phyloP scores from a whole-genome alignment of 2,797 vertebrate species.

The Chiloscyllium punctatum region DNA sequence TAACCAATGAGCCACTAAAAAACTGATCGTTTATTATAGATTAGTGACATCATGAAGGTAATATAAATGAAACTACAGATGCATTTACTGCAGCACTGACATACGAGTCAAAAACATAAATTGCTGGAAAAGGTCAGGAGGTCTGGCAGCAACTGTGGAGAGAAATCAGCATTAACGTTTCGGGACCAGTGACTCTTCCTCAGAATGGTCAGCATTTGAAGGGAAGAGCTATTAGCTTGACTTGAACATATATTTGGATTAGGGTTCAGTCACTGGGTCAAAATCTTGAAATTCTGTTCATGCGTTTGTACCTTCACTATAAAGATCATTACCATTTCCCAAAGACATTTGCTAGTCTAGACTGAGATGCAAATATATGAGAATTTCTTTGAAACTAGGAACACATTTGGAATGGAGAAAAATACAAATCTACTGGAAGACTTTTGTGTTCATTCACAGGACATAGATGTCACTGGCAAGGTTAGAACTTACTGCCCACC shows the following conservation, averaged over 20 bases:
- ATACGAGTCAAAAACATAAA: no score
- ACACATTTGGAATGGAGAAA: neutral
- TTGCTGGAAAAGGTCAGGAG: no score
- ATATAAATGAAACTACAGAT: neutral
- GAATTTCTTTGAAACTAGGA: neutral
- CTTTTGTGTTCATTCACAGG: neutral
- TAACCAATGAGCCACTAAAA: no score
- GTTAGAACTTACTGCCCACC: neutral
- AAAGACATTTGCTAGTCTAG: neutral
- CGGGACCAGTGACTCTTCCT: neutral
- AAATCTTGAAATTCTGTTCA: neutral
- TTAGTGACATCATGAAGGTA: neutral
- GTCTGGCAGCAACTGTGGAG: no score
- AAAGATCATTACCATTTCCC: neutral
- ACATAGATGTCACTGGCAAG: neutral
- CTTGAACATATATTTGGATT: neutral
- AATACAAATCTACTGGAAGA: neutral
- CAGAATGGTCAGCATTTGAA: no score
- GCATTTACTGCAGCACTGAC: neutral
- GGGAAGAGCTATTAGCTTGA: neutral
- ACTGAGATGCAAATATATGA: neutral
- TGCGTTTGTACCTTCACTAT: neutral
- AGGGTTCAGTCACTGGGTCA: neutral
- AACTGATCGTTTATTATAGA: neutral
- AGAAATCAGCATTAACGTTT: no score